A percentile compares a stretch with the other conserved stretches of the same genome.
Evolutionary conservation across 2,888 invertebrate genomes (phyloP).

Genomic region (Peribatodes rhomboidaria): DNA sequence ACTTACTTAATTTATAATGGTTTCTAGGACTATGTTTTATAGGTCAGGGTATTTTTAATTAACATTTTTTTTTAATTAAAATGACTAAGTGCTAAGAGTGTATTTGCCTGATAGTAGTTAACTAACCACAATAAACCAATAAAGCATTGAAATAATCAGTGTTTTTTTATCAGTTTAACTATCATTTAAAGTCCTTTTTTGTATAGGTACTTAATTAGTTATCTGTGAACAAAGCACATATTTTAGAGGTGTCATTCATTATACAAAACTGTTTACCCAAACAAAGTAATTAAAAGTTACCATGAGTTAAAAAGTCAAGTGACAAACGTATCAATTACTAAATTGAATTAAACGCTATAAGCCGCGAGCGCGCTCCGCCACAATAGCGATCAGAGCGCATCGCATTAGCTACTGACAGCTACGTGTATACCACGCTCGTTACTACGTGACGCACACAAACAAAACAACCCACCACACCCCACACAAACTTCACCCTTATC

Average conservation of each 20-base stretch:
- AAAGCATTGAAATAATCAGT: too few species aligned
- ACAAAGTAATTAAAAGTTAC: constrained; percentile 54
- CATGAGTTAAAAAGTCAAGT: constrained; percentile 62
- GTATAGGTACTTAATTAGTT: too few species aligned
- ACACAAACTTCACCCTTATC: constrained; percentile 62
- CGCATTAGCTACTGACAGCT: constrained; percentile 85
- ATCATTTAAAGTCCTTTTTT: too few species aligned
- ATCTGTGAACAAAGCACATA: neutral
- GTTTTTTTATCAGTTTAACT: too few species aligned
- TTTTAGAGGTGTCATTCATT: constrained; percentile 26
- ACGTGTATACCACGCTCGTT: constrained; percentile 82
- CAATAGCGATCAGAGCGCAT: constrained; percentile 84
- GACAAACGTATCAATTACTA: constrained; percentile 85
- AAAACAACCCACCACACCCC: constrained; percentile 56
- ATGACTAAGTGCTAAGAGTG: too few species aligned
- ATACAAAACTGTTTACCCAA: constrained; percentile 12
- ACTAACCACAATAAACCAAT: too few species aligned
- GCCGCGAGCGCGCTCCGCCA: constrained; percentile 77
- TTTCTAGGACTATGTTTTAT: constrained; percentile 5
- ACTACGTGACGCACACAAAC: constrained; percentile 80
- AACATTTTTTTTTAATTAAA: constrained; percentile 15
- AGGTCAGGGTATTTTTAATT: constrained; percentile 1
- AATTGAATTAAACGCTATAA: constrained; percentile 85
- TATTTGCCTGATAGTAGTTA: too few species aligned
- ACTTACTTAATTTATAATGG: constrained; percentile 5